Base-by-base conservation (phyloP, 2,888 invertebrate species). In the Xylota sylvarum region DNA sequence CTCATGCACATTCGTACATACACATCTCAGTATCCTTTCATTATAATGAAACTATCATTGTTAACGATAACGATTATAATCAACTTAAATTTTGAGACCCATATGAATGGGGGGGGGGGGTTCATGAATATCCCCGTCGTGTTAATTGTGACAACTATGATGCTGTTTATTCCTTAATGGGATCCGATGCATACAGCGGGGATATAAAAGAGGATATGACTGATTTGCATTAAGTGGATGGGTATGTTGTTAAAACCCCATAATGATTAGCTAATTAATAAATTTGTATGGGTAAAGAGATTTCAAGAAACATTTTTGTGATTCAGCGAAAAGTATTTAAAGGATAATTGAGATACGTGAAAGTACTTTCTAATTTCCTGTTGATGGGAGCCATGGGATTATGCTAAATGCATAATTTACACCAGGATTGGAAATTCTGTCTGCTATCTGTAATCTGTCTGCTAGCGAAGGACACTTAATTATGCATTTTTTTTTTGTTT, bases 71-170 rank as follows among this genome's bases (percentile, higher is more conserved):
- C 48, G 48, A 23, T 48, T 48, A 48, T 48, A 48, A 48, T 48
- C 48, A 48, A 48, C 19, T 48, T 48, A 10, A 48, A 48, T 48
- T 48, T 48, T 46, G 46, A 46, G 46, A 46, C 46, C 19, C 19
- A 23, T 48, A 19, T n/a, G 46, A 17, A 43, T n/a, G n/a, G 43
- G 4, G 12, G 14, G 14, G 1, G n/a, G 43, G 4, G 12, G 14
- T 40, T 14, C 43, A 48, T 17, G 46, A 46, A 46, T n/a, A 46
- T 48, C 19, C 17, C 48, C 48, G 19, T 48, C 48, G 48, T 48
- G 19, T 48, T 19, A 48, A 17, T 48, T 48, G 19, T 23, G 48
- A 48, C 48, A 23, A 23, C 48, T 14, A 14, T 6, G 14, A 43
- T 6, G 14, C 4, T 43, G 43, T 14, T 43, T 14, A 2, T 14